Evolutionary conservation across 2,797 vertebrate genomes (phyloP).

Genomic region (Poeciliopsis infans): DNA sequence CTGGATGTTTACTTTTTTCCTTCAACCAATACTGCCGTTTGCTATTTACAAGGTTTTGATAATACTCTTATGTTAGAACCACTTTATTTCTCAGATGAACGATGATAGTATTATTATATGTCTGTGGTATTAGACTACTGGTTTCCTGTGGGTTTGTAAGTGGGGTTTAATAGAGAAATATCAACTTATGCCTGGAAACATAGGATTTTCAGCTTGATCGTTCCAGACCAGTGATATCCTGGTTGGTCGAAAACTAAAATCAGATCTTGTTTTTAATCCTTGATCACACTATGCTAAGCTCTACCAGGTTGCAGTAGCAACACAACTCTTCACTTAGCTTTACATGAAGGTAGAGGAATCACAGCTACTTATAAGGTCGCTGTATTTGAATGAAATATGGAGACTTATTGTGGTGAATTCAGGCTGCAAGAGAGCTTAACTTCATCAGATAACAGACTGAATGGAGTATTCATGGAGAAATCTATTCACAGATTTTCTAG

Average conservation of each 20-base stretch:
- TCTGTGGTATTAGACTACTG: neutral
- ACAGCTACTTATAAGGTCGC: neutral
- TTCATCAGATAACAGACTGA: neutral
- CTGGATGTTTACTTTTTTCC: constrained; percentile 50
- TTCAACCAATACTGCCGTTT: neutral
- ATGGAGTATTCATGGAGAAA: no score
- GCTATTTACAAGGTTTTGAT: neutral
- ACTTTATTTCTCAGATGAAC: neutral
- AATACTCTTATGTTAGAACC: neutral
- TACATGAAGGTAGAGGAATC: neutral
- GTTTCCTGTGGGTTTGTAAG: neutral
- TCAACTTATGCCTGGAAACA: neutral
- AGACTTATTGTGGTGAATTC: neutral
- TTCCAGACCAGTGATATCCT: neutral
- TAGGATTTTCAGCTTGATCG: neutral
- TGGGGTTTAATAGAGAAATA: neutral
- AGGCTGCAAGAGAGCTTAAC: neutral
- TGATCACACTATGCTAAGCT: neutral
- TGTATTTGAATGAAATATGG: neutral
- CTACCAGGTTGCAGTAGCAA: neutral
- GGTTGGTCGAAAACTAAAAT: neutral
- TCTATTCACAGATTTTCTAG: neutral
- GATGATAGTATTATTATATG: neutral
- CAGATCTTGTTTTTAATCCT: neutral
- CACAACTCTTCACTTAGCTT: neutral